Percentiles rank a stretch among this genome's conserved stretches.
phyloP scores from a whole-genome alignment of 1,140 invertebrate species.

The Pectinophora gossypiella region DNA sequence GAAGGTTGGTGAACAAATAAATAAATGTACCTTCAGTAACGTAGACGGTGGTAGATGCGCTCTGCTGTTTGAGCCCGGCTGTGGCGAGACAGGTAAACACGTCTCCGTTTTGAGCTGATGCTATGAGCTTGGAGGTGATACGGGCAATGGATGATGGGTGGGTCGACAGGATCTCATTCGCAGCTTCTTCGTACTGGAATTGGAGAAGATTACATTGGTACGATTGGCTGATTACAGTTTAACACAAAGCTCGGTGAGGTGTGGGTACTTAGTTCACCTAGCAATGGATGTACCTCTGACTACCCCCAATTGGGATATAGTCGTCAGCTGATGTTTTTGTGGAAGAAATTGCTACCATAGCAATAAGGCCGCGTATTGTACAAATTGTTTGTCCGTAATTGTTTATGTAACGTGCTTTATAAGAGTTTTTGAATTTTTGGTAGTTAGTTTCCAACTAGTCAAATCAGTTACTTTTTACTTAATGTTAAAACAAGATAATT shows the following conservation, averaged over 20 bases:
- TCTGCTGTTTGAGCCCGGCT: conserved; percentile 76
- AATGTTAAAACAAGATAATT: background rate
- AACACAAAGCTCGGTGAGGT: too few relatives aligned
- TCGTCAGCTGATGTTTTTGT: background rate
- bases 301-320: too few relatives aligned
- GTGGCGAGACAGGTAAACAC: conserved; percentile 84
- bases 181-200: conserved; percentile 61
- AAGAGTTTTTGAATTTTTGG: background rate
- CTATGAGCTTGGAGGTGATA: conserved; percentile 80
- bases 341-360: background rate
- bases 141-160: conserved; percentile 74
- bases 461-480: too few relatives aligned
- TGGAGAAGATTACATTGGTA: conserved; percentile 14
- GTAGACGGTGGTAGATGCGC: conserved; percentile 70
- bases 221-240: conserved; percentile 29
- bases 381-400: background rate
- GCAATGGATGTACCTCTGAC: too few relatives aligned
- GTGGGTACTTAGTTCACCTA: too few relatives aligned
- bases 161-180: conserved; percentile 72
- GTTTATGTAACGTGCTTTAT: too few relatives aligned
- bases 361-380: background rate
- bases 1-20: too few relatives aligned
- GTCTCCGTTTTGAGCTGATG: conserved; percentile 76
- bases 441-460: too few relatives aligned
- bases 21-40: background rate